phyloP scores from a whole-genome alignment of 2,888 invertebrate genomes.

The Drosophila diplacantha region DNA sequence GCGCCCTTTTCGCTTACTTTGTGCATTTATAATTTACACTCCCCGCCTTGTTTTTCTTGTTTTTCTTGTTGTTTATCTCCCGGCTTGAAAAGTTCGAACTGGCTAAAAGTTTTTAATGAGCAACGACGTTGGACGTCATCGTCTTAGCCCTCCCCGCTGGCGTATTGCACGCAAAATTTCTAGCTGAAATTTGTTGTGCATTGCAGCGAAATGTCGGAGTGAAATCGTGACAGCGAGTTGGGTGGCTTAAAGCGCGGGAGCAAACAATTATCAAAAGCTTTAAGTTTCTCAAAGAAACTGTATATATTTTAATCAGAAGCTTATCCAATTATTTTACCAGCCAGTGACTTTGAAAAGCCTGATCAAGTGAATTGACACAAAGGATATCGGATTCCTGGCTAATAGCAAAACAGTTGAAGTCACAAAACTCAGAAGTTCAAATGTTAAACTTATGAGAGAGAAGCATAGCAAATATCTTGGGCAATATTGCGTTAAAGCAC shows the following conservation, averaged over 20 bases:
- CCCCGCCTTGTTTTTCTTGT: constrained; percentile 39
- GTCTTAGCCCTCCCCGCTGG: constrained; percentile 2
- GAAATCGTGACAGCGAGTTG: constrained; percentile 26
- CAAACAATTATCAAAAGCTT: constrained; percentile 36
- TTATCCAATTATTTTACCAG: constrained; percentile 23
- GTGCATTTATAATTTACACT: constrained; percentile 63
- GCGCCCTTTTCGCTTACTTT: constrained; percentile 51
- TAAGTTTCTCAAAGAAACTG: constrained; percentile 29
- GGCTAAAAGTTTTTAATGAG: constrained; percentile 68
- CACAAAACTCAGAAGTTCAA: not conserved
- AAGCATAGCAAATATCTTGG: not conserved
- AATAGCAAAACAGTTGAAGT: not conserved
- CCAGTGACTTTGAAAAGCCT: not conserved
- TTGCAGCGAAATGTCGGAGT: constrained; percentile 28
- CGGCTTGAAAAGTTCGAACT: constrained; percentile 63
- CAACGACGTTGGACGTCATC: constrained; percentile 59
- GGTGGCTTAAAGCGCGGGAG: constrained; percentile 20
- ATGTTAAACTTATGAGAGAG: not conserved
- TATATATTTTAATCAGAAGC: constrained; percentile 24
- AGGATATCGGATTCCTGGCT: not conserved
- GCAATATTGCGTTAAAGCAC: not conserved
- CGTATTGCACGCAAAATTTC: constrained; percentile 45
- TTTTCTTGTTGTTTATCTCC: constrained; percentile 57
- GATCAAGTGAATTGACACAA: constrained; percentile 4
- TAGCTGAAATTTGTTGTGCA: constrained; percentile 48